Base-by-base conservation (phyloP, 2,113 vertebrate species). In the Semicossyphus pulcher region DNA sequence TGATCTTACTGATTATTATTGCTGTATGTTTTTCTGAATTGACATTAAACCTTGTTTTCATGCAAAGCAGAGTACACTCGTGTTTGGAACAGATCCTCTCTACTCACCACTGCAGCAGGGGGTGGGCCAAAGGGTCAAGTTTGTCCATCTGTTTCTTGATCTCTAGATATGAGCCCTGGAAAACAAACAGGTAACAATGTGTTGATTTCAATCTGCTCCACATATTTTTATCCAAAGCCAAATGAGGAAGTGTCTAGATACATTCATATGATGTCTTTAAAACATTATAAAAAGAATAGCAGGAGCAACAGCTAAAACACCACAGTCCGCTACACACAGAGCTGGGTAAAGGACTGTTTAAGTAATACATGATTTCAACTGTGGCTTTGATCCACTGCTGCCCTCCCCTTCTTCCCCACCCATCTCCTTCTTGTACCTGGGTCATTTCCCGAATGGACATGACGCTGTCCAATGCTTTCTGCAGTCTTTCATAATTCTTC, bases 111-210 rank as follows among this genome's bases (percentile, higher is more conserved):
- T 99, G 97, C 64, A 99, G 90, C 53, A 99, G 93, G 53, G 98
- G 98, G 77, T 99, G 98, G 1, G 98, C 98, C 89, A 99, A 82
- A 39, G 97, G 96, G 77, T 99, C 98, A 86, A 99, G 91, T 66
- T 99, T 99, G 91, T 99, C 98, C 98, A 99, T 99, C 93, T 99
- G 98, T 82, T 99, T 99, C 93, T 99, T 99, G 83, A 99, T 99
- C 91, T 99, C 98, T 89, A 99, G 90, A 90, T 99, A 99, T 1
- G 98, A 99, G 18, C 98, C 98, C 98, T 99, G 56, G 39, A 79
- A 54, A n/a, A 88, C 18, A 18, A 23, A 25, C 36, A 73, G 28
- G 73, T 7, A 80, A 25, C 34, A 28, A 70, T 6, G 15, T 49
- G 51, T 31, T 31, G 34, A 18, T 56, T 77, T 61, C 41, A 56